These are phyloP conservation scores for Palaemon carinicauda DNA, from an alignment of 1,140 invertebrate genomes.

Conservation along the genomic window DNA sequence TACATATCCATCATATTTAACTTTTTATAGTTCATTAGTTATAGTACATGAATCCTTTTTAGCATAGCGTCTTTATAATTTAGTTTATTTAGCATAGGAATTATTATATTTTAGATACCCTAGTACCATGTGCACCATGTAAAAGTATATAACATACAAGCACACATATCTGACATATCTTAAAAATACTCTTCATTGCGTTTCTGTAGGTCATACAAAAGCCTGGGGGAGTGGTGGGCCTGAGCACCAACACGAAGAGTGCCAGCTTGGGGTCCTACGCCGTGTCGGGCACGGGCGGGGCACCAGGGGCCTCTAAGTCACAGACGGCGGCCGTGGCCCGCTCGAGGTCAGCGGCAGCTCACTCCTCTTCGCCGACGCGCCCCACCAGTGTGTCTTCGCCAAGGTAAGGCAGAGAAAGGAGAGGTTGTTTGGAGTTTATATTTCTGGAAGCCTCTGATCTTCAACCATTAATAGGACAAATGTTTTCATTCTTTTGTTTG, in stretches of 20 bases:
- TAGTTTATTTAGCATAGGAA: neutral
- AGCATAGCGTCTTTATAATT: neutral
- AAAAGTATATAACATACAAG: too few relatives aligned
- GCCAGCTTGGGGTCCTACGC: conserved; percentile 51
- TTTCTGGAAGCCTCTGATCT: neutral
- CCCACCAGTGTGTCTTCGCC: conserved; percentile 53
- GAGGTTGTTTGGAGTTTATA: neutral
- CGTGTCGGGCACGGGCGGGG: neutral
- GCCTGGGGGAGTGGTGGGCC: conserved; percentile 19
- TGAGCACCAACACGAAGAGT: conserved; percentile 49
- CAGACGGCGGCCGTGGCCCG: conserved; percentile 15
- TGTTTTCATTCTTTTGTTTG: too few relatives aligned
- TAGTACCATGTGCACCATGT: too few relatives aligned
- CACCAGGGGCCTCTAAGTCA: neutral
- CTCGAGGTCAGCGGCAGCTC: conserved; percentile 35
- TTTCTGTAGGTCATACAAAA: conserved; percentile 52
- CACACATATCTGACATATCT: too few relatives aligned
- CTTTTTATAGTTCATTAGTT: too few relatives aligned
- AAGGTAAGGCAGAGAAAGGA: conserved; percentile 31
- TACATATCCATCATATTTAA: too few relatives aligned
- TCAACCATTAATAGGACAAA: neutral
- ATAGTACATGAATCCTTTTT: too few relatives aligned
- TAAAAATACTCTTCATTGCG: neutral
- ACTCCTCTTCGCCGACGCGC: conserved; percentile 56
- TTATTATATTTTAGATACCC: too few relatives aligned